Base-by-base conservation (phyloP, 2,113 vertebrate genomes). In the Perca fluviatilis region DNA sequence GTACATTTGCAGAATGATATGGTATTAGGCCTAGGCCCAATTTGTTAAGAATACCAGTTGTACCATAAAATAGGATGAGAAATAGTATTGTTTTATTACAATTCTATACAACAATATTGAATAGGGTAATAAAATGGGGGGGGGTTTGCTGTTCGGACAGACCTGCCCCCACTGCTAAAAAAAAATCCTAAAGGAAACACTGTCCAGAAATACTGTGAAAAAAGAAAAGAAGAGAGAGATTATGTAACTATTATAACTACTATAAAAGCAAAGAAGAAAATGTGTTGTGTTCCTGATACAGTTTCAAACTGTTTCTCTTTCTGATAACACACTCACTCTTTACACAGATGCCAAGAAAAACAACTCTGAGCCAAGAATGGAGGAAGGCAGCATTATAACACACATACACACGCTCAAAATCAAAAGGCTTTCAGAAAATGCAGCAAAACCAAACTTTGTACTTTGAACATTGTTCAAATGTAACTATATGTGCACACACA, bases 271-370 rank as follows among this genome's bases (percentile, higher is more conserved):
- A 76, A 51, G n/a, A 77, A 66, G 66, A 75, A 84, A 85, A 73
- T 64, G 74, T 60, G 66, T 40, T 49, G 63, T 50, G 21, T 77
- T 66, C 40, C 74, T 66, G 72, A 85, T 82, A 75, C 54, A 79
- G 69, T 27, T 66, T 79, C 46, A 73, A 75, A 80, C 58, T 33
- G 78, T 83, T 83, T 75, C 88, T 87, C 63, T 80, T 77, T 80
- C 56, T 6, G 63, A 87, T 76, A 87, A 88, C 75, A 75, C 51
- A 23, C 74, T 79, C 46, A 46, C 12, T 73, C 80, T 84, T 87
- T 85, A 56, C 49, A 80, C 21, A n/a, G 57, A 83, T 27, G 84
- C 91, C 91, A 92, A 91, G 76, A 79, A 87, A 80, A 92, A 94
- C 85, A 88, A 56, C 15, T 76, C 30, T 1, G 40, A 80, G 79